Conservation (phyloP, 1,140 invertebrate genomes). For the Drosophila pseudoananassae region DNA sequence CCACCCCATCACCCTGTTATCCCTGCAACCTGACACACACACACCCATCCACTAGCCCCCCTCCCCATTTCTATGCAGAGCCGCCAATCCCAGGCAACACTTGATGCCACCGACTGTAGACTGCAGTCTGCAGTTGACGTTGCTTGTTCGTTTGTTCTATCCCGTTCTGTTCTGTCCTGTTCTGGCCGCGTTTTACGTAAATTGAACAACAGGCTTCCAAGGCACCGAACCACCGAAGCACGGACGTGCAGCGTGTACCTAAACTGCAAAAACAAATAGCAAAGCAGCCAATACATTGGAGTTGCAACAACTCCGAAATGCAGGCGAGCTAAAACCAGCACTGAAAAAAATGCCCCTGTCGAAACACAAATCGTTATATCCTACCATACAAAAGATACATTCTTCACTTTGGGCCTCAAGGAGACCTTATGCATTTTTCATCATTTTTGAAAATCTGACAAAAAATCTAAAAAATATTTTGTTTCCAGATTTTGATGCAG, state of each 20-base stretch:
- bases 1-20: conserved; percentile 3
- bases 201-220: conserved; percentile 77
- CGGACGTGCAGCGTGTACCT: conserved; percentile 42
- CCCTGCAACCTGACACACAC: neutral
- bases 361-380: too few relatives aligned
- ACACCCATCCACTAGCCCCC: neutral
- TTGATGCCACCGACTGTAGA: conserved; percentile 59
- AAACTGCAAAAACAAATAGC: conserved; percentile 56
- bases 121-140: conserved; percentile 63
- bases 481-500: too few relatives aligned
- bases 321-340: conserved; percentile 49
- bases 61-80: conserved; percentile 39
- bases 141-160: conserved; percentile 15
- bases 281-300: conserved; percentile 47
- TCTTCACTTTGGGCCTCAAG: too few relatives aligned
- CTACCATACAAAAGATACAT: too few relatives aligned
- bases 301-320: conserved; percentile 60
- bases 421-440: too few relatives aligned
- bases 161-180: conserved; percentile 9
- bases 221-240: conserved; percentile 21
- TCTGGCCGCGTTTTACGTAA: conserved; percentile 65
- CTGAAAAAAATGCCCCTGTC: neutral
- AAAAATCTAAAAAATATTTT: too few relatives aligned
- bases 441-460: too few relatives aligned
- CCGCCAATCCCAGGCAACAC: conserved; percentile 46